Base-by-base conservation (phyloP, 2,888 invertebrate genomes). In the Cryptocephalus primarius region DNA sequence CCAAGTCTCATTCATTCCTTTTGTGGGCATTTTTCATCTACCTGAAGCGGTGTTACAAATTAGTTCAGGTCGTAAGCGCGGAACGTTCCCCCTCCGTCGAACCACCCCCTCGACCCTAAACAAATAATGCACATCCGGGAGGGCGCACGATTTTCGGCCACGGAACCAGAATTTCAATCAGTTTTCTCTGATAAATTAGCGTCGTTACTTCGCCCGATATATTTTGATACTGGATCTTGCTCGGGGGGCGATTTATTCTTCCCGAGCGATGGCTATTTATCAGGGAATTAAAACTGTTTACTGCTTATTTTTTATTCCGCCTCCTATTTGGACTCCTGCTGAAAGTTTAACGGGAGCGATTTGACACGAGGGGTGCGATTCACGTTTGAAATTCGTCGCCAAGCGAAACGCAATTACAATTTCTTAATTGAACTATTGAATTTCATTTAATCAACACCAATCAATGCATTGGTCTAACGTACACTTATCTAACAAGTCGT, bases 11-110 rank as follows among this genome's bases (percentile, higher is more conserved):
- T 65, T 64, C 65, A 63, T 36, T 62, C 58, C 64, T 57, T 56
- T 62, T 61, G 60, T 61, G 48, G 43, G 46, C 44, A 53, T 55
- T 58, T 57, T 56, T 58, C 53, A 57, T 57, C 60, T 63, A 65
- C 67, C 66, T 66, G 65, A 55, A 58, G 53, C 60, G 60, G 65
- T 60, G 67, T 64, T 65, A 65, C 64, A 66, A 68, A 67, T 68
- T 68, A 66, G 66, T 58, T 59, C 54, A 59, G 59, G 60, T 60
- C 55, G 55, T 13, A 33, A 32, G 48, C 48, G 45, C 22, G 52
- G 55, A 62, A 60, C 63, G 62, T 61, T 61, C 63, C 55, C 59
- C 53, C 52, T 56, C 54, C 53, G 62, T 61, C 62, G 62, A 55
- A 58, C 53, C 52, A 56, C 54, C 53, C 51, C 36, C 36, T 12